A percentile compares a stretch with the other conserved stretches of the same genome.
phyloP scores from a whole-genome alignment of 2,797 vertebrate species.

The Pangasius mekongensis region DNA sequence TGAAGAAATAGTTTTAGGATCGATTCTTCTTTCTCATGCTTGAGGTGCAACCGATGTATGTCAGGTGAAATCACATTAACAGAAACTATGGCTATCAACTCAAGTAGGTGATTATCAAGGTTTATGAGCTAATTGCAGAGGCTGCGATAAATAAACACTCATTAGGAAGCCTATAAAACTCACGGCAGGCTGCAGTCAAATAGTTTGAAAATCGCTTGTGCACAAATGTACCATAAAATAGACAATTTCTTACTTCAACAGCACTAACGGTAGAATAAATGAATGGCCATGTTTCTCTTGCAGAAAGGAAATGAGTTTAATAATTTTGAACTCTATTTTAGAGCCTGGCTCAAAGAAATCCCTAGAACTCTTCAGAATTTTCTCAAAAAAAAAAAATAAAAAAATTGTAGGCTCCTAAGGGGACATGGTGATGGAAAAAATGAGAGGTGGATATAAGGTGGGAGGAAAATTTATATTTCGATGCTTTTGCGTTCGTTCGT shows the following conservation, averaged over 20 bases:
- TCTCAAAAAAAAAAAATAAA: background rate
- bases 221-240: conserved; percentile 49
- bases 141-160: conserved; percentile 56
- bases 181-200: conserved; percentile 52
- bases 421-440: too few species aligned
- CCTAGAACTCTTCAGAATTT: background rate
- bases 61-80: conserved; percentile 44
- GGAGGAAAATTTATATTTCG: too few species aligned
- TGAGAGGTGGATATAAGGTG: too few species aligned
- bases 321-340: background rate
- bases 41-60: conserved; percentile 10
- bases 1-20: conserved; percentile 9
- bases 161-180: conserved; percentile 58
- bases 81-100: conserved; percentile 43
- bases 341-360: background rate
- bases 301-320: conserved; percentile 36
- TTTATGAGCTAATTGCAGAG: conserved; percentile 52
- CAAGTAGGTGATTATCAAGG: conserved; percentile 49
- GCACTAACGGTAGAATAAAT: conserved; percentile 56
- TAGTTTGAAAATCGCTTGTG: conserved; percentile 45
- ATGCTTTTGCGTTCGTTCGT: too few species aligned
- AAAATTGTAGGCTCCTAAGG: too few species aligned
- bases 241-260: conserved; percentile 60
- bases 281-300: conserved; percentile 54
- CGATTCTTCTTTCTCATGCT: conserved; percentile 22